Evolutionary conservation across 1,140 invertebrate species (phyloP).

Genomic region (Nasonia giraulti): DNA sequence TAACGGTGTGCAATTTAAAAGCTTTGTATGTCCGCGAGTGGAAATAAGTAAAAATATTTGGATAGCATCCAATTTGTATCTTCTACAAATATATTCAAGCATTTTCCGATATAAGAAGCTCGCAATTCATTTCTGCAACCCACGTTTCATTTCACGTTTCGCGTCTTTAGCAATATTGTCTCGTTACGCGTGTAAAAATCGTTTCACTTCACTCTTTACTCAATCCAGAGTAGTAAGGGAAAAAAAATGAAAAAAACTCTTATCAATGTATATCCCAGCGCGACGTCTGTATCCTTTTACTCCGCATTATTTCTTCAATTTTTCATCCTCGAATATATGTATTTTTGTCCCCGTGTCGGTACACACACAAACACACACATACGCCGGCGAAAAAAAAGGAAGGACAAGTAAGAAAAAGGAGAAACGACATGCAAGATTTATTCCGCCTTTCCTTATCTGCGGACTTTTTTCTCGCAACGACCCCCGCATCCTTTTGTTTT

Average conservation of each 20-base stretch:
- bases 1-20: neutral
- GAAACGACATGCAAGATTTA: conserved; percentile 16
- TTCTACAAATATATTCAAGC: neutral
- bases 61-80: neutral
- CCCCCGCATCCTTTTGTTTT: conserved; percentile 9
- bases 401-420: neutral
- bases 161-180: neutral
- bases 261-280: neutral
- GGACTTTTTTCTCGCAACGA: neutral
- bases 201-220: neutral
- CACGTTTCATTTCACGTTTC: no score
- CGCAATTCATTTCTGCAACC: neutral
- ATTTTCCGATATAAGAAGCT: neutral
- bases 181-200: neutral
- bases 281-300: neutral
- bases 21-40: neutral
- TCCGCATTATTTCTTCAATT: conserved; percentile 1
- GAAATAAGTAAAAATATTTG: neutral
- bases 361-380: no score
- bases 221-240: neutral
- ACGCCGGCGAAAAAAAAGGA: neutral
- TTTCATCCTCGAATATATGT: neutral
- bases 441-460: conserved; percentile 3
- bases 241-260: neutral
- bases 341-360: neutral